These are phyloP conservation scores for Hippocampus kuda DNA, from an alignment of 2,797 vertebrate species.

Conservation along the genomic window DNA sequence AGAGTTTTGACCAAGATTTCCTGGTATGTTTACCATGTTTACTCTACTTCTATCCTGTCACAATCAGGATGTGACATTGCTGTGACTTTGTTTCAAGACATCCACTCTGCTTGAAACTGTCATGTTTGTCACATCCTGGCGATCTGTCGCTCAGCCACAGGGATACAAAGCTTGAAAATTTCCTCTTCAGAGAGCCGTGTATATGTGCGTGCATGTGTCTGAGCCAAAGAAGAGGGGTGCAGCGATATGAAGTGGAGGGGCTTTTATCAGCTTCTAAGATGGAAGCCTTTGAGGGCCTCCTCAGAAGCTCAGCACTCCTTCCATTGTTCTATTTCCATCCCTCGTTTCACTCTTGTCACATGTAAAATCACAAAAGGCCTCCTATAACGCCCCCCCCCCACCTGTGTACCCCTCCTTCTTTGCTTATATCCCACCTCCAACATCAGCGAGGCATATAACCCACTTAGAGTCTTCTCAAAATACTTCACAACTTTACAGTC, in stretches of 20 bases:
- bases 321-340: constrained; percentile 69
- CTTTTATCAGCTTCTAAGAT: constrained; percentile 74
- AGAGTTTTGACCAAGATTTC: constrained; percentile 56
- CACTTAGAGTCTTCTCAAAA: constrained; percentile 65
- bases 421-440: constrained; percentile 42
- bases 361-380: constrained; percentile 70
- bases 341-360: constrained; percentile 68
- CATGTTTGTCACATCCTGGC: constrained; percentile 63
- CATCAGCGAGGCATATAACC: constrained; percentile 58
- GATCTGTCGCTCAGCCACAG: constrained; percentile 57
- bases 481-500: constrained; percentile 60
- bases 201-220: constrained; percentile 33
- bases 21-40: constrained; percentile 64
- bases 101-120: constrained; percentile 62
- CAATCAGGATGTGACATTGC: constrained; percentile 56
- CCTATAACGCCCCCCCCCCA: constrained; percentile 36
- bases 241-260: constrained; percentile 58
- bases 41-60: constrained; percentile 54
- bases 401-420: constrained; percentile 27
- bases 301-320: constrained; percentile 72
- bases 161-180: constrained; percentile 52
- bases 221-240: constrained; percentile 47
- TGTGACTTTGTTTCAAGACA: constrained; percentile 53
- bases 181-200: constrained; percentile 54
- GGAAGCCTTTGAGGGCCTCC: constrained; percentile 71